Evolutionary conservation across 2,113 vertebrate genomes (phyloP).

Genomic region (Cyrtonyx montezumae): DNA sequence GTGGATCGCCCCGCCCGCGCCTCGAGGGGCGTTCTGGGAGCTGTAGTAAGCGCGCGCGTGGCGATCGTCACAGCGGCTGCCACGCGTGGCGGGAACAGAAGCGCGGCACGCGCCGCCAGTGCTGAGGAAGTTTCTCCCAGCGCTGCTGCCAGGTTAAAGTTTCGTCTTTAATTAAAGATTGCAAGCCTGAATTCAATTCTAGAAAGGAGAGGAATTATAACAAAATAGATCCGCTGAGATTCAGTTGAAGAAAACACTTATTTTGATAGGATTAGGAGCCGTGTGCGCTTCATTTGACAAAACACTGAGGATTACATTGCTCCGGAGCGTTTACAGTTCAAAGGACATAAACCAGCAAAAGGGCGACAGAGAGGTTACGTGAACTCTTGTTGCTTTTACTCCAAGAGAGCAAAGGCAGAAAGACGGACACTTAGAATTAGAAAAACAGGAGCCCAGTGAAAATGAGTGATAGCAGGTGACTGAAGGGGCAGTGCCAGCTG

Average conservation of each 20-base stretch:
- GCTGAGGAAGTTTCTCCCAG: background rate
- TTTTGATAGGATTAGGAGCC: background rate
- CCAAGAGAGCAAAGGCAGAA: background rate
- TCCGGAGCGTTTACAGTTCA: background rate
- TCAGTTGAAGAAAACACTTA: background rate
- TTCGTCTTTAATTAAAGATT: background rate
- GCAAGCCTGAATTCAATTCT: background rate
- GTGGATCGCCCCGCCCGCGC: accelerated
- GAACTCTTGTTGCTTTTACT: background rate
- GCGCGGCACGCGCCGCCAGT: accelerated
- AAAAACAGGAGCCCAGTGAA: background rate
- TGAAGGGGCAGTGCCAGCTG: background rate
- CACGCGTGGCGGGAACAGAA: background rate
- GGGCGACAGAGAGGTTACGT: background rate
- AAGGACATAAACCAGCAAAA: background rate
- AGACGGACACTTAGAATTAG: background rate
- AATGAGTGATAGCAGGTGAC: background rate
- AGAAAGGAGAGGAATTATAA: background rate
- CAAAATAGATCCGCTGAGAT: background rate
- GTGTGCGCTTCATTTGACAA: background rate
- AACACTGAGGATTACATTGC: background rate
- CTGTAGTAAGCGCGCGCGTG: background rate
- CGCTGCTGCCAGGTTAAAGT: background rate
- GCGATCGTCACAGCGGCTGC: no score
- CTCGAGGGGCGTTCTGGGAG: background rate